Percentiles rank a stretch among this genome's conserved stretches.
Conservation (phyloP, 92 coral and sea anemone genomes). For the Porites cylindrica region DNA sequence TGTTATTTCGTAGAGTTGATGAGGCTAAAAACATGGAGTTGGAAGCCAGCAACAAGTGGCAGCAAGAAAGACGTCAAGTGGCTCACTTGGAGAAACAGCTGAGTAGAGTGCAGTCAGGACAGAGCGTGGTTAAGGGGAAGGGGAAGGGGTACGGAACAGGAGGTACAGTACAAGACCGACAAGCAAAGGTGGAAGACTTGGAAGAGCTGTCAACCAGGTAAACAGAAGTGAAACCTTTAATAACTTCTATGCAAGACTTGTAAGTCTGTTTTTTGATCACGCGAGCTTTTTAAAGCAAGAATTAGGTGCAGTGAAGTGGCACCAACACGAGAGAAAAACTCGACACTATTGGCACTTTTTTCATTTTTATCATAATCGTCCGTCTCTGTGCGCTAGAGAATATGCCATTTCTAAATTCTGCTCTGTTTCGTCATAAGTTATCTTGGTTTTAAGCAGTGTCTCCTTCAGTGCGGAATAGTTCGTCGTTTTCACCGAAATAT, state of each 20-base stretch:
- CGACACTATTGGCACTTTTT: too few species aligned
- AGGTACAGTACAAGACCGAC: constrained; percentile 29
- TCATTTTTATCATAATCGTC: too few species aligned
- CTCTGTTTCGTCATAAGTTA: too few species aligned
- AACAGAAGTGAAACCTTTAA: not conserved
- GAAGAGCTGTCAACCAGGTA: constrained; percentile 84
- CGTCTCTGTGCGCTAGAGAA: too few species aligned
- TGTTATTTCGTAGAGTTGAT: constrained; percentile 58
- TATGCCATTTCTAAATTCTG: too few species aligned
- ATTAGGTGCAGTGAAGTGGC: too few species aligned
- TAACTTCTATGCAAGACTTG: too few species aligned
- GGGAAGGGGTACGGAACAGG: constrained; percentile 34
- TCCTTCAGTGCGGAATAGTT: too few species aligned
- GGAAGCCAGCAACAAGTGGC: constrained; percentile 78
- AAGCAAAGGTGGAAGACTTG: constrained; percentile 52
- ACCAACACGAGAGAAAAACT: too few species aligned
- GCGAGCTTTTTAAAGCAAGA: not conserved
- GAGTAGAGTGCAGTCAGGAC: constrained; percentile 72
- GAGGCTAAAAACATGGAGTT: constrained; percentile 72
- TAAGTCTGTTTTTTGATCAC: not conserved
- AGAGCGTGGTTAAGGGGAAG: constrained; percentile 38
- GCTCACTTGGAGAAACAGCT: constrained; percentile 91
- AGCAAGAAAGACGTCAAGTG: constrained; percentile 82
- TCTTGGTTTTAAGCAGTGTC: too few species aligned
- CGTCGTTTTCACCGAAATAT: too few species aligned